phyloP scores from a whole-genome alignment of 35 echinoderm and acorn worm species.

The Chiridota heheva region DNA sequence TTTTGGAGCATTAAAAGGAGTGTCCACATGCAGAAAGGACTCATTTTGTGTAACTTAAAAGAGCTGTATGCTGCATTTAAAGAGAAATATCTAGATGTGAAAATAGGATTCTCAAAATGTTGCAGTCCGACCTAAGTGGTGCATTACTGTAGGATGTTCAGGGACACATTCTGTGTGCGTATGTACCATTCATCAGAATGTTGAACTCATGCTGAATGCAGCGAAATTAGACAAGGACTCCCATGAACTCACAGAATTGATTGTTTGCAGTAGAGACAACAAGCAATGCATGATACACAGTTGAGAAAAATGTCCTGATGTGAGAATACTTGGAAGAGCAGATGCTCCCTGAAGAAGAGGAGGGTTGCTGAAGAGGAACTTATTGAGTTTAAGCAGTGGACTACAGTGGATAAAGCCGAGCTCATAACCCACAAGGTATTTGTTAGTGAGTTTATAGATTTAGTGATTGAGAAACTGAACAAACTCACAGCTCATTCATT shows the following conservation, averaged over 20 bases:
- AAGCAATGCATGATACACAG: slow-evolving; percentile 5
- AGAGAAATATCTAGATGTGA: neutral
- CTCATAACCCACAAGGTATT: neutral
- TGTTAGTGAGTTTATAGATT: neutral
- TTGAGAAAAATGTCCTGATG: neutral
- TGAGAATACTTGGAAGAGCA: neutral
- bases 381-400: neutral
- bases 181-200: slow-evolving; percentile 26
- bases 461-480: neutral
- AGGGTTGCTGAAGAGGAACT: neutral
- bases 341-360: neutral
- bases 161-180: slow-evolving; percentile 21
- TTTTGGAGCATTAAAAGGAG: neutral
- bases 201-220: slow-evolving; percentile 19
- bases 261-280: neutral
- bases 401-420: neutral
- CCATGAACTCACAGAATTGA: neutral
- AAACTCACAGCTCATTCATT: neutral
- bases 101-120: slow-evolving; percentile 7
- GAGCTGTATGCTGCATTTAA: slow-evolving; percentile 23
- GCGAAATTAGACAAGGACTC: neutral
- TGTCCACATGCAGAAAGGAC: neutral
- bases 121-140: slow-evolving; percentile 20
- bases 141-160: neutral
- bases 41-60: neutral